A percentile compares a stretch with the other conserved stretches of the same genome.
Evolutionary conservation across 1,140 invertebrate genomes (phyloP).

Genomic region (Holcopasites calliopsidis): DNA sequence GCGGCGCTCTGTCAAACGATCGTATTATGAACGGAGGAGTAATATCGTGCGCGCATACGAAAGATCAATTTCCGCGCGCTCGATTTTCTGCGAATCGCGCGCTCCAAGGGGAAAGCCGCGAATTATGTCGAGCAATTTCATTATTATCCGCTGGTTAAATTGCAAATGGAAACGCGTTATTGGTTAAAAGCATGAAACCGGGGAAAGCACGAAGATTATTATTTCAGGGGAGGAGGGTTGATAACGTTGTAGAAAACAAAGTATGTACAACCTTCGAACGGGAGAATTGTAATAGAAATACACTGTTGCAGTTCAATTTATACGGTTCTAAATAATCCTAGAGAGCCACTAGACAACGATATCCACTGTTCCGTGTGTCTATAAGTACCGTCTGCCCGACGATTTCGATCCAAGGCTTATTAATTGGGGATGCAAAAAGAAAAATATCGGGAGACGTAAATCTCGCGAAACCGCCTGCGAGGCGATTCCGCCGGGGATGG

Average conservation of each 20-base stretch:
- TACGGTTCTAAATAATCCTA: not conserved
- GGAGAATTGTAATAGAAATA: no score
- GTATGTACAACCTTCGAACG: not conserved
- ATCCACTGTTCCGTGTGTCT: not conserved
- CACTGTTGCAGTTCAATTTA: not conserved
- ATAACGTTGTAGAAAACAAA: not conserved
- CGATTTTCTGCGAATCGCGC: no score
- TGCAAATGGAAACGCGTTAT: constrained; percentile 1
- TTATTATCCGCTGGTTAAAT: not conserved
- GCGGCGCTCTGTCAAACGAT: no score
- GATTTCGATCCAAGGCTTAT: not conserved
- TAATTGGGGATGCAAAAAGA: not conserved
- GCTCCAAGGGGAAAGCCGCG: not conserved
- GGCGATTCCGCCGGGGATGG: not conserved
- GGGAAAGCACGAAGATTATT: not conserved
- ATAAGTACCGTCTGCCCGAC: no score
- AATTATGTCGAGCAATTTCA: constrained; percentile 1
- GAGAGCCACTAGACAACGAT: not conserved
- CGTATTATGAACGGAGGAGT: no score
- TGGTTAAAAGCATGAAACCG: not conserved
- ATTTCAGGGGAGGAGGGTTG: not conserved
- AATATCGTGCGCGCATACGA: no score
- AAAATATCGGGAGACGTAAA: constrained; percentile 27
- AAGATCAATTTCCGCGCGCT: no score
- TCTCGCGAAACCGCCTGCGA: constrained; percentile 3